These are phyloP conservation scores for Lophotis ruficrista DNA, from an alignment of 2,113 vertebrate genomes.

Conservation along the genomic window DNA sequence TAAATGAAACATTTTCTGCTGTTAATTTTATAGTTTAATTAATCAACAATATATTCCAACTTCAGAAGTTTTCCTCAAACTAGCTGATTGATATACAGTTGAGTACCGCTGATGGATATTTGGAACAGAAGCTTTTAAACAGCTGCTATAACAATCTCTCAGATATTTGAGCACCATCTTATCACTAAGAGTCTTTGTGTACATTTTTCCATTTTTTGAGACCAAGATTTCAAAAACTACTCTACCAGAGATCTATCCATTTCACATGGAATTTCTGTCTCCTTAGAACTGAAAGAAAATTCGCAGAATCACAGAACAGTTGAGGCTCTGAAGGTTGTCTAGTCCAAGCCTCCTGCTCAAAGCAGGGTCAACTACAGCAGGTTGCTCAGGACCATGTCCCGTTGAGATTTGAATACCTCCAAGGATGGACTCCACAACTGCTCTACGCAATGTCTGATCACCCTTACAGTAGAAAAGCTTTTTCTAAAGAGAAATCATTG, in stretches of 20 bases:
- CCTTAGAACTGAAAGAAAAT: background rate
- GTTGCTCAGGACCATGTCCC: background rate
- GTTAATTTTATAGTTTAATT: background rate
- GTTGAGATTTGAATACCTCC: background rate
- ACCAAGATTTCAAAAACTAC: background rate
- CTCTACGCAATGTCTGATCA: background rate
- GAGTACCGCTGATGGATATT: background rate
- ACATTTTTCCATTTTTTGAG: background rate
- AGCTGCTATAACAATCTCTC: background rate
- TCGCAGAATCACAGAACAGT: background rate
- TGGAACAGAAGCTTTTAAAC: background rate
- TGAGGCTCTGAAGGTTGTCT: background rate
- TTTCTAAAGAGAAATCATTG: background rate
- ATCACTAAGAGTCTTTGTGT: background rate
- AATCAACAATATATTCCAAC: background rate
- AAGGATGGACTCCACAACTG: background rate
- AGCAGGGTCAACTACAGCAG: background rate
- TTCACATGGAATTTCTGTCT: background rate
- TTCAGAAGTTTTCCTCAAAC: background rate
- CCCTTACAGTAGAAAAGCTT: background rate
- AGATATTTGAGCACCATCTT: background rate
- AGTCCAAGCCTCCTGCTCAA: background rate
- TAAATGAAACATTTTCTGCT: background rate
- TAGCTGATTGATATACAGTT: background rate
- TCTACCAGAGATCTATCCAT: background rate